Evolutionary conservation across 30 jellyfish, hydroid and myxozoan species (phyloP).

Genomic region (Cassiopea andromeda): DNA sequence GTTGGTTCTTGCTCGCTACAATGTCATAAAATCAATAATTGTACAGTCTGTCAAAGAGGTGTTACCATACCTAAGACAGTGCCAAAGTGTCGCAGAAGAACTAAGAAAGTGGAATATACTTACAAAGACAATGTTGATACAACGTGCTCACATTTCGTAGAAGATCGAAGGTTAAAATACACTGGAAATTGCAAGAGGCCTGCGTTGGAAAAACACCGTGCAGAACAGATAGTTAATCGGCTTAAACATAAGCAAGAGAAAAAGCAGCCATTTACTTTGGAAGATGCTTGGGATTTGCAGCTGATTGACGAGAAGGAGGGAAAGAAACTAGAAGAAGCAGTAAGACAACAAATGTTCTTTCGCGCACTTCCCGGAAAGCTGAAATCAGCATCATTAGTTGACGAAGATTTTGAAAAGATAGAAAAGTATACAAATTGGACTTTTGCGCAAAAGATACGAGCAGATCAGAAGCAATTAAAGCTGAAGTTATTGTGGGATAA

Average conservation of each 20-base stretch:
- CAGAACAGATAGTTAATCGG: conserved; percentile 53
- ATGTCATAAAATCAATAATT: conserved; percentile 66
- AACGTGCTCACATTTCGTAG: conserved; percentile 87
- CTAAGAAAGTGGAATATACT: conserved; percentile 63
- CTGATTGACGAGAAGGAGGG: conserved; percentile 70
- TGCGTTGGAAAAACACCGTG: conserved; percentile 49
- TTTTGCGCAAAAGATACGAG: conserved; percentile 69
- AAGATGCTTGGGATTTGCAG: conserved; percentile 84
- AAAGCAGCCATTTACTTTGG: conserved; percentile 68
- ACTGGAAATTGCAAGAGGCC: conserved; percentile 92
- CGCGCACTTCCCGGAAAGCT: conserved; percentile 64
- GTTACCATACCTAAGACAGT: conserved; percentile 44
- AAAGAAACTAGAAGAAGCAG: conserved; percentile 49
- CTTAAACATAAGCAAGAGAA: conserved; percentile 71
- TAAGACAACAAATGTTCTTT: conserved; percentile 64
- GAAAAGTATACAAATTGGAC: conserved; percentile 71
- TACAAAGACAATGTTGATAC: conserved; percentile 35
- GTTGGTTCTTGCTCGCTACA: conserved; percentile 52
- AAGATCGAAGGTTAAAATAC: conserved; percentile 82
- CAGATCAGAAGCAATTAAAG: conserved; percentile 47
- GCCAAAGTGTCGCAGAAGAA: conserved; percentile 62
- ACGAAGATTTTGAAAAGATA: conserved; percentile 63
- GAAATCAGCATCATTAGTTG: conserved; percentile 63
- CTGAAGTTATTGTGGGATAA: conserved; percentile 43
- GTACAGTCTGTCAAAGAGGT: conserved; percentile 82